Conservation (phyloP, 2,888 invertebrate species). For the Perizoma flavofasciatum region DNA sequence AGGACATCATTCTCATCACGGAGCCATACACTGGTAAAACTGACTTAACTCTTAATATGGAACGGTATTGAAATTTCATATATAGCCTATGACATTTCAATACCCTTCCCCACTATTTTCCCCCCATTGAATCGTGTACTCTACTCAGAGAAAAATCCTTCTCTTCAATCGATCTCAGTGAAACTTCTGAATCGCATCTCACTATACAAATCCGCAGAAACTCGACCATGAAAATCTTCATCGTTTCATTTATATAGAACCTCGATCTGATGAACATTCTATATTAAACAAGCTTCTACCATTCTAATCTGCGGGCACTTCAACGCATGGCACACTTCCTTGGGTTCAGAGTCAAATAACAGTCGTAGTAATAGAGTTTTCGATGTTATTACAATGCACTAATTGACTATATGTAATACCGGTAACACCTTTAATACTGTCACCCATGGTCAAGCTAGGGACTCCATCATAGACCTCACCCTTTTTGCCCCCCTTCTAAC, state of each 20-base stretch:
- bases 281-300: not conserved
- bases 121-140: too few relatives aligned
- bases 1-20: not conserved
- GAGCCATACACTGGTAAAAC: conserved; percentile 5
- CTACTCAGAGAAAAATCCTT: not conserved
- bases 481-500: too few relatives aligned
- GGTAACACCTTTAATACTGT: not conserved
- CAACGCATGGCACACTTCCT: conserved; percentile 1
- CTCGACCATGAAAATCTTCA: not conserved
- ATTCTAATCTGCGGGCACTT: not conserved
- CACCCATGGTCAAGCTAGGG: not conserved
- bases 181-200: not conserved
- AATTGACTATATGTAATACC: not conserved
- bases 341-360: not conserved
- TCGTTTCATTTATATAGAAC: not conserved
- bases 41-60: not conserved
- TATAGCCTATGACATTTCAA: not conserved
- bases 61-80: too few relatives aligned
- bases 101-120: not conserved
- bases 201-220: not conserved
- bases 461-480: not conserved
- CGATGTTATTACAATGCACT: not conserved
- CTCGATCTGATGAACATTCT: not conserved
- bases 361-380: not conserved
- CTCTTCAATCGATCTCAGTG: not conserved